Evolutionary conservation across 2,888 invertebrate species (phyloP), one percentile per base, ranked within the genome.

Genomic region (Baccha elongata): DNA sequence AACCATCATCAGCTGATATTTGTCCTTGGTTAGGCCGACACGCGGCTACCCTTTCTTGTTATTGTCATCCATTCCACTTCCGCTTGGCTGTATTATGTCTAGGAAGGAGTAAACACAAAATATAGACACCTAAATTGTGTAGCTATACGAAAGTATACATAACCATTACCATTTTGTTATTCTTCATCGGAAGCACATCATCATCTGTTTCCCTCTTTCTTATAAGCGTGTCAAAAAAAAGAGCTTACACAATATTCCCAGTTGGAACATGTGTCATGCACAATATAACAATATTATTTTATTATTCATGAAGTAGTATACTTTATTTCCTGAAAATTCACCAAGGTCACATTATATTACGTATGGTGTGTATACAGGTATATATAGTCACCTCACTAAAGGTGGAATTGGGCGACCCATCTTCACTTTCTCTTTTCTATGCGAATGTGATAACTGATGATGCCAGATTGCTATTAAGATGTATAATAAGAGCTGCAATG

Each of bases 311-410:
- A 72, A 50, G 46, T 42, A 72, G 53, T 46, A 55, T 68, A 64
- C 62, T 58, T 78, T 78, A 73, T 83, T 83, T 83, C 83, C 83
- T 83, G 83, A 78, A 83, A 78, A 72, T 73, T 64, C 44, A 78
- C 72, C 83, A 83, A 83, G 83, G 83, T 83, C 83, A 83, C 58
- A 58, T 58, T 1, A 26, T 40, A 37, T 65, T 58, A 40, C 60
- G 44, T 44, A n/a, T 1, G n/a, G 11, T 29, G 42, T 15, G 8
- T n/a, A n/a, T 50, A 58, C 64, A 50, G 23, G 3, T 32, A 1
- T 35, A 50, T 42, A 69, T 44, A 50, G 42, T 40, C 53, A 53
- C 53, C 37, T 37, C 13, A n/a, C 4, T 4, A 32, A 19, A 58
- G 58, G 40, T 58, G 40, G 23, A 40, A 40, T 40, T 23, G n/a